Conservation (phyloP, 2,113 vertebrate genomes). For the Laterallus jamaicensis region DNA sequence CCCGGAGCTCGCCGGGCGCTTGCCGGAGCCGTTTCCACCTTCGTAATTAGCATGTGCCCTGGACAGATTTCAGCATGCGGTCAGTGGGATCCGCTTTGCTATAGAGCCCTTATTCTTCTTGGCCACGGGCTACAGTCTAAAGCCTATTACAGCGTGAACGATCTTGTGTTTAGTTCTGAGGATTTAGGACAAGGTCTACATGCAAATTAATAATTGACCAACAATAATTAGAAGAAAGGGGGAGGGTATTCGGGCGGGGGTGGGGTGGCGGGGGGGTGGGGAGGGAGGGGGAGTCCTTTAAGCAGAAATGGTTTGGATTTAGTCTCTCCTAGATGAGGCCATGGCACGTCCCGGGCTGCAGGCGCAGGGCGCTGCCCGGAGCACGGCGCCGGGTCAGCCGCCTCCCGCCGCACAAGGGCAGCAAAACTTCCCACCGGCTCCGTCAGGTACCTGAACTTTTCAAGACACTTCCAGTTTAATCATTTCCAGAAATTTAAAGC, state of each 20-base stretch:
- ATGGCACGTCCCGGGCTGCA: background rate
- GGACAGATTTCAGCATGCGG: background rate
- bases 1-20: background rate
- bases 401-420: background rate
- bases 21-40: background rate
- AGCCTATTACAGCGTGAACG: conserved; percentile 59
- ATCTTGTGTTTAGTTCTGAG: background rate
- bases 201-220: conserved; percentile 64
- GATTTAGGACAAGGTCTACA: conserved; percentile 39
- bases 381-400: background rate
- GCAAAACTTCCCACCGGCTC: background rate
- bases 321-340: background rate
- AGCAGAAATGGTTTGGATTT: background rate
- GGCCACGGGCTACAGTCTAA: conserved; percentile 35
- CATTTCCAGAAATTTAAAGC: background rate
- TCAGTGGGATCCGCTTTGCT: background rate
- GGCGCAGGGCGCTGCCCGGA: background rate
- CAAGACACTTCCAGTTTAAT: background rate
- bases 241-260: background rate
- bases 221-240: conserved; percentile 35
- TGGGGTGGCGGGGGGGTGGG: background rate
- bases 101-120: background rate
- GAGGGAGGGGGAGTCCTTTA: background rate
- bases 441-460: background rate
- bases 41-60: background rate